Base-by-base conservation (phyloP, 2,113 vertebrate genomes). In the Heterotilapia buettikoferi region DNA sequence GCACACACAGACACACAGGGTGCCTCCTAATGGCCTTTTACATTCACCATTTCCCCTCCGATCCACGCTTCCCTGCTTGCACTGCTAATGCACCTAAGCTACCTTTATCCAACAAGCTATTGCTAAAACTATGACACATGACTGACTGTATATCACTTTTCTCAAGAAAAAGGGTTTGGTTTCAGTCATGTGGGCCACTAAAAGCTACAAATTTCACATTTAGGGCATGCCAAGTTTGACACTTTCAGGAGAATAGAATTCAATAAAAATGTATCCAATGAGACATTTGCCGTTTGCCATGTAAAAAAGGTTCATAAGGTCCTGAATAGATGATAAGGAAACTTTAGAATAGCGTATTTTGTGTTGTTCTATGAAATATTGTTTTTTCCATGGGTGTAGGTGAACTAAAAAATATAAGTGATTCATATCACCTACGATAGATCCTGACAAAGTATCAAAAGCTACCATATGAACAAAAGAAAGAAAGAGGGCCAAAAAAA, bases 21-120 rank as follows among this genome's bases (percentile, higher is more conserved):
- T 88, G 82, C 79, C 86, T 92, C 87, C 91, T 96, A 96, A 96
- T 96, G 92, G 90, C 90, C 89, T 93, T 93, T 95, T 95, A 93
- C 90, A 92, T 91, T 94, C 93, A 93, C 92, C 93, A 93, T 93
- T 95, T 93, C 90, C 93, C 93, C 83, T 88, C 90, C 83, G 78
- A 88, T 88, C 87, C 86, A 92, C 63, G 50, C 86, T 88, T 88
- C 87, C 83, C 90, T 86, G 89, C 90, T 79, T 82, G 66, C 80
- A 87, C 84, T 68, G 88, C 91, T 94, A 94, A 94, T 92, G 88
- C 86, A 90, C 80, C 90, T 83, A 84, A 88, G 84, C 61, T 87
- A 86, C 63, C 90, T 88, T 90, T 88, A 68, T 80, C 88, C 84
- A 83, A 88, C 78, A 85, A 91, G 89, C 68, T 40, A 33, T 43